These are phyloP conservation scores for Indicator maculatus DNA, from an alignment of 2,113 vertebrate species.

Conservation along the genomic window DNA sequence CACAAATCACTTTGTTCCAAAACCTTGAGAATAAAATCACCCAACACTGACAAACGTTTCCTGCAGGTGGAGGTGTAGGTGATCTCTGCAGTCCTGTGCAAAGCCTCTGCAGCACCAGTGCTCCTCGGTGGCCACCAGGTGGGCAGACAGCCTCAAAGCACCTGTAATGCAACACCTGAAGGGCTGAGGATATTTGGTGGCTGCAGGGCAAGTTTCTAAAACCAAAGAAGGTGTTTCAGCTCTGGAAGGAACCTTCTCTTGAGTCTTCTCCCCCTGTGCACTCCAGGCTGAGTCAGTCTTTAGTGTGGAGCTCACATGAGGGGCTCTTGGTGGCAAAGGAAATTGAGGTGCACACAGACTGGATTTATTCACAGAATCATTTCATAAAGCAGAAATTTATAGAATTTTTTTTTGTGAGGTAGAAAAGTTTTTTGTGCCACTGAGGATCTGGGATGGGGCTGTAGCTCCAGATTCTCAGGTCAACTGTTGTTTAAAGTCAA, in stretches of 20 bases:
- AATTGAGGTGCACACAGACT: not conserved
- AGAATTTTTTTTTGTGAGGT: not conserved
- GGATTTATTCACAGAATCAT: not conserved
- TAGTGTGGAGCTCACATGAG: rapidly evolving
- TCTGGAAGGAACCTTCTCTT: not conserved
- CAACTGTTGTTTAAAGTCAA: not conserved
- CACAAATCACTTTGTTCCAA: not conserved
- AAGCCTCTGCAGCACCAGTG: not conserved
- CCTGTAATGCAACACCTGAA: not conserved
- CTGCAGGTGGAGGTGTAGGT: rapidly evolving
- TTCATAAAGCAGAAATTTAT: not conserved
- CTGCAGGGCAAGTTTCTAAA: not conserved
- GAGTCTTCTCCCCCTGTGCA: not conserved
- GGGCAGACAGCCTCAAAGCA: slow-evolving; percentile 33
- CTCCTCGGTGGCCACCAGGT: slow-evolving; percentile 12
- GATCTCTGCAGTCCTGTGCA: not conserved
- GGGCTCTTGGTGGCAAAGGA: not conserved
- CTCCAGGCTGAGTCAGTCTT: not conserved
- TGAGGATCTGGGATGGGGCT: not conserved
- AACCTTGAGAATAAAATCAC: rapidly evolving
- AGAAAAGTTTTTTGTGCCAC: not conserved
- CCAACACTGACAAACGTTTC: rapidly evolving
- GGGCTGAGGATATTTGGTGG: rapidly evolving
- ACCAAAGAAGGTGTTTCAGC: not conserved
- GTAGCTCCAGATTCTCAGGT: not conserved